Percentiles rank a stretch among this genome's conserved stretches.
Evolutionary conservation across 2,888 invertebrate species (phyloP).

Genomic region (Spodoptera exigua): DNA sequence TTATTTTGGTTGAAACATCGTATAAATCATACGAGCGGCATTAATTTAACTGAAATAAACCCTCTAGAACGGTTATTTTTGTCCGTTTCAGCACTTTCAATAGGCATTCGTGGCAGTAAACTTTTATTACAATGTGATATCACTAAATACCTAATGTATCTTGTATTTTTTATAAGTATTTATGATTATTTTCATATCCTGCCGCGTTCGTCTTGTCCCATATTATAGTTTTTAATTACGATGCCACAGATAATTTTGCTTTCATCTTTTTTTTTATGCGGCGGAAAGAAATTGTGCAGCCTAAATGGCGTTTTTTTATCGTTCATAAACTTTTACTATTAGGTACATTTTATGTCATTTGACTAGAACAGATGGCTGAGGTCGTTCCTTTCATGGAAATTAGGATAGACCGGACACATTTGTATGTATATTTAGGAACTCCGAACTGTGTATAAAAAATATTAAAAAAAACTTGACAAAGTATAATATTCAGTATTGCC

Average conservation of each 20-base stretch:
- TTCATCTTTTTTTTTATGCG: conserved; percentile 42
- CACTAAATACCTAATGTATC: conserved; percentile 65
- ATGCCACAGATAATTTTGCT: conserved; percentile 31
- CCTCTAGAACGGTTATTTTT: conserved; percentile 70
- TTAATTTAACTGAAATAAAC: conserved; percentile 52
- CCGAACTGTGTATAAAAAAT: no score
- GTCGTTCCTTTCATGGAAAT: conserved; percentile 9
- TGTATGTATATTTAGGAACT: conserved; percentile 2
- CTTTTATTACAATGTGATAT: conserved; percentile 77
- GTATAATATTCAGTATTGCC: no score
- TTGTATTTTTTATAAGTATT: conserved; percentile 54
- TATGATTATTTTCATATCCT: conserved; percentile 51
- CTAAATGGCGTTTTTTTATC: conserved; percentile 22
- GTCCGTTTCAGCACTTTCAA: conserved; percentile 71
- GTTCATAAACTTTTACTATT: conserved; percentile 21
- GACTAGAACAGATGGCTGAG: not conserved
- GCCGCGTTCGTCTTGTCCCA: conserved; percentile 21
- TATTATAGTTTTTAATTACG: conserved; percentile 25
- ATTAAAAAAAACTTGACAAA: no score
- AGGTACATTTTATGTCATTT: conserved; percentile 10
- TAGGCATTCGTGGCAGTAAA: conserved; percentile 76
- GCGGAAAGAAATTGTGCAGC: conserved; percentile 13
- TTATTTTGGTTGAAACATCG: conserved; percentile 31
- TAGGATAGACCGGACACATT: not conserved
- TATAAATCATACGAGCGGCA: conserved; percentile 46